phyloP scores from a whole-genome alignment of 2,888 invertebrate genomes.

The Nomada lathburiana region DNA sequence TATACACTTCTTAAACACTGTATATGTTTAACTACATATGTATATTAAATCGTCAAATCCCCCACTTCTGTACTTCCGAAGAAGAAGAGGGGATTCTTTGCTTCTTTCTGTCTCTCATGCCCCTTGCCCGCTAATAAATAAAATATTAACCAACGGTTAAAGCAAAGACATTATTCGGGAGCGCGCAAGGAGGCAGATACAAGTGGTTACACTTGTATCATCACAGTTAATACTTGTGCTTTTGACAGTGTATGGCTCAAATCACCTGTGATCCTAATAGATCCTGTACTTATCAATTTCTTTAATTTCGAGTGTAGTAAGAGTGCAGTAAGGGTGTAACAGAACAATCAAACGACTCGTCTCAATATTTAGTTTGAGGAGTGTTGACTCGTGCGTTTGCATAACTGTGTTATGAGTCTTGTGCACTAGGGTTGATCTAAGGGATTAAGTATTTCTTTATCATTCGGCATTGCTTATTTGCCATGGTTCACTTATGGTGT shows the following conservation, averaged over 20 bases:
- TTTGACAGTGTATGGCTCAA: slow-evolving; percentile 26
- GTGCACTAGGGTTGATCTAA: slow-evolving; percentile 13
- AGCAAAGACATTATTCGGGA: slow-evolving; percentile 78
- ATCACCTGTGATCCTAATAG: slow-evolving; percentile 1
- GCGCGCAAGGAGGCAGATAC: slow-evolving; percentile 69
- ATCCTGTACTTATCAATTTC: neutral
- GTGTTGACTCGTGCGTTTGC: neutral
- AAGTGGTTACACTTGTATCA: slow-evolving; percentile 46
- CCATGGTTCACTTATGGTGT: slow-evolving; percentile 78
- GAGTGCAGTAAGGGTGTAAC: no score
- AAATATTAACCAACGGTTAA: slow-evolving; percentile 79
- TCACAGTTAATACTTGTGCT: slow-evolving; percentile 5
- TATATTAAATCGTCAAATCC: slow-evolving; percentile 55
- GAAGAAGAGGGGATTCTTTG: slow-evolving; percentile 8
- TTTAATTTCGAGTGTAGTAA: no score
- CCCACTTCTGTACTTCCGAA: slow-evolving; percentile 22
- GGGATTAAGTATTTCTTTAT: slow-evolving; percentile 38
- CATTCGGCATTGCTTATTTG: slow-evolving; percentile 24
- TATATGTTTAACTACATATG: slow-evolving; percentile 12
- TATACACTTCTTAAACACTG: slow-evolving; percentile 26
- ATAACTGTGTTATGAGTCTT: slow-evolving; percentile 42
- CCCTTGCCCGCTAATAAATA: slow-evolving; percentile 75
- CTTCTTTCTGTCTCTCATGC: slow-evolving; percentile 41
- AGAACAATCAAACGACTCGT: neutral
- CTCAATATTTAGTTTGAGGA: neutral